These are phyloP conservation scores for Drosophila paramelanica DNA, from an alignment of 2,888 invertebrate species.

Conservation along the genomic window DNA sequence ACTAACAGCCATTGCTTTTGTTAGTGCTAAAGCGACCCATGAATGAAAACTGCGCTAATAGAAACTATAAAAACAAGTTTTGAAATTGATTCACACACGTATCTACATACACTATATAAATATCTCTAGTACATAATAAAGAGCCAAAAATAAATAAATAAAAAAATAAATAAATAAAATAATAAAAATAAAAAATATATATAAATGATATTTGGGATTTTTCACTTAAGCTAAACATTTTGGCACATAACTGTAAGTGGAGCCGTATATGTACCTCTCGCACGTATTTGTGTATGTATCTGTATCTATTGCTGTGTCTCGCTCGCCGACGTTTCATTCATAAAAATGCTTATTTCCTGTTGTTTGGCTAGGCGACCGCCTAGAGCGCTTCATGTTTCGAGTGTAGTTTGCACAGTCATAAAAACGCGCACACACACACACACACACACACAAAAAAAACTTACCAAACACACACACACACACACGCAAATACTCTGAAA, in stretches of 20 bases:
- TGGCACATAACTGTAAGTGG: constrained; percentile 64
- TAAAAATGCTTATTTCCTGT: constrained; percentile 81
- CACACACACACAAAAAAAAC: constrained; percentile 10
- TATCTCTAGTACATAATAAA: not conserved
- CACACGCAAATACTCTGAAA: constrained; percentile 38
- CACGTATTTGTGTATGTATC: constrained; percentile 13
- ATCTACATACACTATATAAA: not conserved
- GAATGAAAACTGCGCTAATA: constrained; percentile 65
- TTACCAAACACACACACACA: constrained; percentile 14
- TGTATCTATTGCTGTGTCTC: constrained; percentile 36
- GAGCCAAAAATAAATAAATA: too few relatives aligned
- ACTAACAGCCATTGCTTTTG: constrained; percentile 35
- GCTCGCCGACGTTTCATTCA: constrained; percentile 77
- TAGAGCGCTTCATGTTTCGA: constrained; percentile 67
- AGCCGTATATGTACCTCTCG: constrained; percentile 30
- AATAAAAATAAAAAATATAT: not conserved
- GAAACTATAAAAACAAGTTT: constrained; percentile 55
- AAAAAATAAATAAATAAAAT: too few relatives aligned
- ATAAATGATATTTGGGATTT: constrained; percentile 31
- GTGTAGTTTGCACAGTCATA: constrained; percentile 72
- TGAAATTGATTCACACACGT: constrained; percentile 37
- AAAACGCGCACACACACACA: constrained; percentile 36
- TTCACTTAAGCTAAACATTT: constrained; percentile 61
- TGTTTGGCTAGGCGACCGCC: constrained; percentile 73
- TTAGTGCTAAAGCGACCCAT: constrained; percentile 38